phyloP scores from a whole-genome alignment of 2,888 invertebrate species.

The Candidula unifasciata region DNA sequence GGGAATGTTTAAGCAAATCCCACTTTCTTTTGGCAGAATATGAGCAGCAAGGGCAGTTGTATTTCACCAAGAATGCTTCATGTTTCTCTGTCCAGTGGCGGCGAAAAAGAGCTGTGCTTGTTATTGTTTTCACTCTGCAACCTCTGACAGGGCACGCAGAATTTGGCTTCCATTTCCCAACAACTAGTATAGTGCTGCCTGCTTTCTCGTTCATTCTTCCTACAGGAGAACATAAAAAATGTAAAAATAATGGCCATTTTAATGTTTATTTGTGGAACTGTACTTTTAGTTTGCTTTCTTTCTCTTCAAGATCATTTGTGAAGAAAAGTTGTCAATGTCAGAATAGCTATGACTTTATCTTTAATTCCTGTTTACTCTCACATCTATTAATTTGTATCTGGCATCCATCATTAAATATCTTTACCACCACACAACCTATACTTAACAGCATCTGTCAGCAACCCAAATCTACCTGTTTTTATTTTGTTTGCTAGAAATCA shows the following conservation, averaged over 20 bases:
- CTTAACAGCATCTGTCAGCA: too few relatives aligned
- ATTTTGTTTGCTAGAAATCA: too few relatives aligned
- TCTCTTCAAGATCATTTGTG: too few relatives aligned
- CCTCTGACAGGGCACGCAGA: constrained; percentile 33
- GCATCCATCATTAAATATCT: too few relatives aligned
- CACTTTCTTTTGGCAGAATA: constrained; percentile 19
- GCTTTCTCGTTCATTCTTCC: not conserved
- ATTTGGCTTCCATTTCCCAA: constrained; percentile 14
- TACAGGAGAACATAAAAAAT: constrained; percentile 10
- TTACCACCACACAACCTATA: too few relatives aligned
- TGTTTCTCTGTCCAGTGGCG: constrained; percentile 47
- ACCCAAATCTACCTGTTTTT: too few relatives aligned
- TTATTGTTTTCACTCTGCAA: constrained; percentile 9
- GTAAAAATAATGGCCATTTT: not conserved
- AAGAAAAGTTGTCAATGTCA: too few relatives aligned
- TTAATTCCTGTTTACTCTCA: too few relatives aligned
- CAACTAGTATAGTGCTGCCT: not conserved
- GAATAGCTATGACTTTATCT: too few relatives aligned
- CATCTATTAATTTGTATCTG: too few relatives aligned
- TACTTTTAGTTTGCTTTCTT: too few relatives aligned
- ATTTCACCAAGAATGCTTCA: constrained; percentile 13
- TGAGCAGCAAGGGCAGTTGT: constrained; percentile 23
- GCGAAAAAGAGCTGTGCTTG: not conserved
- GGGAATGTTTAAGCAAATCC: constrained; percentile 26
- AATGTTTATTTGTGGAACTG: too few relatives aligned